Base-by-base conservation (phyloP, 1,140 invertebrate species). In the Colletes gigas region DNA sequence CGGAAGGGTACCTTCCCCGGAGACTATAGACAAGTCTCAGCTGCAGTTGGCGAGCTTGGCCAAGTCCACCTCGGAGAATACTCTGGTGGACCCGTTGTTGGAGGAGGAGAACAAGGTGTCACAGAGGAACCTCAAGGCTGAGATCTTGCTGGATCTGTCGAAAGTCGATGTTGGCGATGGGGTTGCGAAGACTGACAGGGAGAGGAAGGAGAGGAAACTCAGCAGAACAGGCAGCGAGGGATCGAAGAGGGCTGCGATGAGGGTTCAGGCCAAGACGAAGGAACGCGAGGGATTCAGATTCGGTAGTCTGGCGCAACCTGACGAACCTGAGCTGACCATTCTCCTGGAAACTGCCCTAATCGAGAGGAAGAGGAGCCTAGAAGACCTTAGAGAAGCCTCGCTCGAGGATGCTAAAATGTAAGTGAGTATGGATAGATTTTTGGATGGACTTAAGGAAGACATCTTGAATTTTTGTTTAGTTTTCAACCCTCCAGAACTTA, bases 71-170 rank as follows among this genome's bases (percentile, higher is more conserved):
- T 92, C 91, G 1, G 92, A 92, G 60, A 92, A 85, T 19, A 87
- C 82, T 14, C 62, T 92, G n/a, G 15, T 71, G 3, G 72, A 85
- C 8, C 59, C 41, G 15, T 0, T n/a, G 12, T 0, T 14, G 15
- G 63, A 17, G 12, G 84, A 87, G n/a, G 82, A 84, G 5, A 75
- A 69, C 59, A 81, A 57, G n/a, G 54, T 92, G 9, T 92, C 92
- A 3, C 86, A 89, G 63, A 91, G 89, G 57, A 92, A 92, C 39
- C 77, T 92, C 8, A 90, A 86, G n/a, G 88, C 90, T 3, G 91
- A 92, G 75, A 92, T 92, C 12, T 55, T 92, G 41, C 71, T 92
- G 86, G 91, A 92, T 69, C 63, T 92, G 63, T 92, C 92, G 3
- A 91, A 89, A n/a, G 85, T 91, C 7, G 89, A 89, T 0, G 87